Evolutionary conservation across 2,113 vertebrate species (phyloP).

Genomic region (Pavo muticus): DNA sequence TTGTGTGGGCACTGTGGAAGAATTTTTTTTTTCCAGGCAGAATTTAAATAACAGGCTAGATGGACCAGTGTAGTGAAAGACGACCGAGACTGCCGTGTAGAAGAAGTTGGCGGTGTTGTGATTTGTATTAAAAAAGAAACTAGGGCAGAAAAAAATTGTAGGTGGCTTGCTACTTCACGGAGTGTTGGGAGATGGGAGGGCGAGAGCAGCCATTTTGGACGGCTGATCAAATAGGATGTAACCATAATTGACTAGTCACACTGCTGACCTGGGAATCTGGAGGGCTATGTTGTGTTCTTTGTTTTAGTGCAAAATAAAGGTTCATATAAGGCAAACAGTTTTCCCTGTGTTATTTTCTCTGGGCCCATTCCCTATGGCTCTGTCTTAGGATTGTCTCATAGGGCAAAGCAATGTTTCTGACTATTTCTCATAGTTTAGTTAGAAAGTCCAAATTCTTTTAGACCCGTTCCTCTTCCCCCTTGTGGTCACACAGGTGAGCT

Average conservation of each 20-base stretch:
- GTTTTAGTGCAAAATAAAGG: not conserved
- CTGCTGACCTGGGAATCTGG: not conserved
- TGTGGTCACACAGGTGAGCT: not conserved
- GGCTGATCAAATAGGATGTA: not conserved
- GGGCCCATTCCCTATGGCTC: not conserved
- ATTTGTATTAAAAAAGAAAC: conserved; percentile 31
- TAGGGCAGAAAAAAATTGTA: conserved; percentile 50
- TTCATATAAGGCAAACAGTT: not conserved
- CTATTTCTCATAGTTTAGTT: not conserved
- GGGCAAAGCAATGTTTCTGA: not conserved
- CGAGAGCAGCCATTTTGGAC: conserved; percentile 25
- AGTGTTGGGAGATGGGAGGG: fast-evolving
- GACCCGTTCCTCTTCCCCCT: not conserved
- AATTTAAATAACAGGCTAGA: conserved; percentile 58
- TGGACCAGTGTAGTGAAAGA: conserved; percentile 56
- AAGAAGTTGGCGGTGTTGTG: conserved; percentile 60
- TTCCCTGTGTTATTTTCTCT: not conserved
- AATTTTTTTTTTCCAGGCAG: conserved; percentile 35
- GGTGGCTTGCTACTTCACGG: conserved; percentile 43
- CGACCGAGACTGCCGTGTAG: not conserved
- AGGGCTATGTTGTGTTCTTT: not conserved
- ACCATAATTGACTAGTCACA: not conserved
- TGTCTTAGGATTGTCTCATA: not conserved
- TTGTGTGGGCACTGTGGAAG: conserved; percentile 64
- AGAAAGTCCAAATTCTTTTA: not conserved